Conservation (phyloP, 2,113 vertebrate genomes). For the Danionella cerebrum region DNA sequence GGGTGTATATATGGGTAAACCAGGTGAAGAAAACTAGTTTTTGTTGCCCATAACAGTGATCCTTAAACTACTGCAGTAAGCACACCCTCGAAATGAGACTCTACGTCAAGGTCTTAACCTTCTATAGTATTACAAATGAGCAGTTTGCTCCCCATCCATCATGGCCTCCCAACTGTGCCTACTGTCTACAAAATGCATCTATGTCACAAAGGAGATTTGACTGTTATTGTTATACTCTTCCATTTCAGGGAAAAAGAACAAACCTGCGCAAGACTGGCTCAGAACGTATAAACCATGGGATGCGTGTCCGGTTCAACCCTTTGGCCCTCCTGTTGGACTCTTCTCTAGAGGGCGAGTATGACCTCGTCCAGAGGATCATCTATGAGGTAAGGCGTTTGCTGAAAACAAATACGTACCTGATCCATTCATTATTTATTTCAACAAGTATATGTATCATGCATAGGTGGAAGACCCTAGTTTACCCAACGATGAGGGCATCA, state of each 20-base stretch:
- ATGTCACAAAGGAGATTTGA: background rate
- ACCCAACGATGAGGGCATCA: constrained; percentile 92
- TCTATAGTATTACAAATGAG: too few species aligned
- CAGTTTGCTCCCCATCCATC: too few species aligned
- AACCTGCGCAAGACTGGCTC: constrained; percentile 79
- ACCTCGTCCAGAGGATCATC: constrained; percentile 93
- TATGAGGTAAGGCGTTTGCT: constrained; percentile 72
- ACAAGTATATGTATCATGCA: background rate
- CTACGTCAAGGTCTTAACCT: too few species aligned
- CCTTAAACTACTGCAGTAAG: too few species aligned
- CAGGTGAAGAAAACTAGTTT: too few species aligned
- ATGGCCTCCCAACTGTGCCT: too few species aligned
- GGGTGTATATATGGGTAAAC: too few species aligned
- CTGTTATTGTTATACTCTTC: background rate
- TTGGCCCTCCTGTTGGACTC: constrained; percentile 86
- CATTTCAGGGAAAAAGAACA: constrained; percentile 76
- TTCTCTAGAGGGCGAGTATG: constrained; percentile 92
- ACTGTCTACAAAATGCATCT: too few species aligned
- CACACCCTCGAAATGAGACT: too few species aligned
- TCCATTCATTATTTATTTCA: background rate
- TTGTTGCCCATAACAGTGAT: too few species aligned
- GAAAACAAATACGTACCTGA: background rate
- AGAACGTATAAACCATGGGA: constrained; percentile 66
- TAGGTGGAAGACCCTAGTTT: constrained; percentile 92
- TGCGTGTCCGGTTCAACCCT: constrained; percentile 89